Evolutionary conservation across 2,888 invertebrate genomes (phyloP).

Genomic region (Brachylomia viminalis): DNA sequence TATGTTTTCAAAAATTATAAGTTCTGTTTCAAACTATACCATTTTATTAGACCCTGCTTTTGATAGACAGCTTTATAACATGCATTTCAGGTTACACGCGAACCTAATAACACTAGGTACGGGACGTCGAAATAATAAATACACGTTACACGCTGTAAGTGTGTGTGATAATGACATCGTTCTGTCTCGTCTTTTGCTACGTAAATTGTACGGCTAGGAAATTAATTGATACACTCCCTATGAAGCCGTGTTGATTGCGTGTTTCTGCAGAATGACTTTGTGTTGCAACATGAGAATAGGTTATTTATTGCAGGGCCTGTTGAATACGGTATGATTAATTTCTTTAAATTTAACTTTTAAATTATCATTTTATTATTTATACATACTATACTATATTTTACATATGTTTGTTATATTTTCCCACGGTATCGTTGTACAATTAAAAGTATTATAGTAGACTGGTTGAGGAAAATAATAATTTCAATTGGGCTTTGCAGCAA

Average conservation of each 20-base stretch:
- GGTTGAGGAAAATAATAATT: background rate
- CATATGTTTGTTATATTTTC: background rate
- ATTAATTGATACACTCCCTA: background rate
- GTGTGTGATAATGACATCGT: slow-evolving; percentile 10
- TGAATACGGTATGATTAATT: background rate
- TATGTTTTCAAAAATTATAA: background rate
- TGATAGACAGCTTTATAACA: slow-evolving; percentile 8
- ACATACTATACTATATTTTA: too few species aligned
- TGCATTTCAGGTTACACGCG: background rate
- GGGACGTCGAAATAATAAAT: slow-evolving; percentile 6
- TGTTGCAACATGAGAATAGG: too few species aligned
- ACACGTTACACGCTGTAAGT: background rate
- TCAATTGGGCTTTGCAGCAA: background rate
- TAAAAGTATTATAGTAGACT: background rate
- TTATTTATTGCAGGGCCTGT: background rate
- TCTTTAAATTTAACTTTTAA: background rate
- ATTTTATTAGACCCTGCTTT: background rate
- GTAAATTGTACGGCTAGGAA: background rate
- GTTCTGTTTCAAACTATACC: background rate
- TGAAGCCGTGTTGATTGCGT: background rate
- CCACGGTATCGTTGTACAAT: background rate
- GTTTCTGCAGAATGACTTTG: background rate
- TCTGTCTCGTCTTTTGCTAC: background rate
- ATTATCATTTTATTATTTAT: background rate
- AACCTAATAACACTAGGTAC: slow-evolving; percentile 5